Conservation (phyloP, 64 coral and sea anemone species). For the Dendrophyllia cribrosa region DNA sequence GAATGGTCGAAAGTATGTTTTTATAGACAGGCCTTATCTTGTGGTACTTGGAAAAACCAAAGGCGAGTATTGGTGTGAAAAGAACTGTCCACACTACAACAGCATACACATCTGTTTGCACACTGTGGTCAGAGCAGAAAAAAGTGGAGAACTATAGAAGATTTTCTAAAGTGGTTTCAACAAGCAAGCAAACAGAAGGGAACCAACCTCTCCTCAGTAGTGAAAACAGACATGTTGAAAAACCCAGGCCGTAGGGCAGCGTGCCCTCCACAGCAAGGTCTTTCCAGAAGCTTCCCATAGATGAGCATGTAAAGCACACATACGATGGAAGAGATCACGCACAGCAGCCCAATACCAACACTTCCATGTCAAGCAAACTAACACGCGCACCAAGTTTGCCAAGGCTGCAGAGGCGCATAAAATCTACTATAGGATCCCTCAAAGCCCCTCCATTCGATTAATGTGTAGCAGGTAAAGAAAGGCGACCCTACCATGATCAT, state of each 20-base stretch:
- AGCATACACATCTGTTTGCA: constrained; percentile 19
- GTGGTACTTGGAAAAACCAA: constrained; percentile 6
- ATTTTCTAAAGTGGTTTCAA: constrained; percentile 9
- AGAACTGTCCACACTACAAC: constrained; percentile 32
- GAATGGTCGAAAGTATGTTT: constrained; percentile 17
- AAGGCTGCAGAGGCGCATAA: not conserved
- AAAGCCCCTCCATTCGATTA: not conserved
- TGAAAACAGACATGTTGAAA: constrained; percentile 1
- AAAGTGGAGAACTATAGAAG: not conserved
- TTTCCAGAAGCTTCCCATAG: not conserved
- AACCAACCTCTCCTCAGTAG: constrained; percentile 3
- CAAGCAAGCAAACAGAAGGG: not conserved
- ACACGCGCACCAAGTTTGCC: not conserved
- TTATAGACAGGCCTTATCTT: constrained; percentile 20
- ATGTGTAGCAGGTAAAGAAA: not conserved
- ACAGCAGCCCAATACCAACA: not conserved
- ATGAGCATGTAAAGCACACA: not conserved
- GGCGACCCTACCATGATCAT: not conserved
- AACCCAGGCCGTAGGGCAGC: not conserved
- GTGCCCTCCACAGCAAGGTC: not conserved
- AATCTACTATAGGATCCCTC: not conserved
- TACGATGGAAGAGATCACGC: not conserved
- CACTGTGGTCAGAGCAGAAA: constrained; percentile 6
- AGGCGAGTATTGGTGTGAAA: constrained; percentile 18
- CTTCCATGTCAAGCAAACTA: not conserved